Evolutionary conservation across 2,888 invertebrate species (phyloP).

Genomic region (Caenorhabditis sinica): DNA sequence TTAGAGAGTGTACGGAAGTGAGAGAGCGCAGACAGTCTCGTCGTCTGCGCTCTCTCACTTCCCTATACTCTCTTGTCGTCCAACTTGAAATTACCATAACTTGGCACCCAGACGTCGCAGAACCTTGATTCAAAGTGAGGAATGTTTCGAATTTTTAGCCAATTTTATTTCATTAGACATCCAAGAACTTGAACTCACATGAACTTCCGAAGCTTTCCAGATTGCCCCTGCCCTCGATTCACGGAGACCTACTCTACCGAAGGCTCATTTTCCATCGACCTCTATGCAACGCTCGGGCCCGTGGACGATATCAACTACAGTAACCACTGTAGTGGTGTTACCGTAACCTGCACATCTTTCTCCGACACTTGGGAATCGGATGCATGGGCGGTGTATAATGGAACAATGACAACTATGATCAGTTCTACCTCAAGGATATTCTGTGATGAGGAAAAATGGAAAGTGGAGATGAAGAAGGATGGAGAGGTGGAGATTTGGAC

Average conservation of each 20-base stretch:
- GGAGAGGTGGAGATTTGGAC: slow-evolving; percentile 23
- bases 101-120: not conserved
- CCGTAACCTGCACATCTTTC: slow-evolving; percentile 12
- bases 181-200: not conserved
- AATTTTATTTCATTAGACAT: not conserved
- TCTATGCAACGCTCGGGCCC: slow-evolving; percentile 37
- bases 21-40: not conserved
- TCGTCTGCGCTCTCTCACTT: not conserved
- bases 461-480: slow-evolving; percentile 14
- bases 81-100: not conserved
- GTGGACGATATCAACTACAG: slow-evolving; percentile 31
- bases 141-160: not conserved
- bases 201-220: not conserved
- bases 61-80: not conserved
- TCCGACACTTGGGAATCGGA: slow-evolving; percentile 13
- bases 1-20: not conserved
- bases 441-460: slow-evolving; percentile 27
- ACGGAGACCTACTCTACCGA: slow-evolving; percentile 20
- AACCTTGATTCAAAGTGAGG: not conserved
- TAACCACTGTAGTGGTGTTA: slow-evolving; percentile 14
- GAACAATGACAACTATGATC: slow-evolving; percentile 26
- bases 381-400: slow-evolving; percentile 40
- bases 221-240: slow-evolving; percentile 9
- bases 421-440: slow-evolving; percentile 4
- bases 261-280: slow-evolving; percentile 34